Conservation (phyloP, 2,113 vertebrate species). For the Sciurus niger region DNA sequence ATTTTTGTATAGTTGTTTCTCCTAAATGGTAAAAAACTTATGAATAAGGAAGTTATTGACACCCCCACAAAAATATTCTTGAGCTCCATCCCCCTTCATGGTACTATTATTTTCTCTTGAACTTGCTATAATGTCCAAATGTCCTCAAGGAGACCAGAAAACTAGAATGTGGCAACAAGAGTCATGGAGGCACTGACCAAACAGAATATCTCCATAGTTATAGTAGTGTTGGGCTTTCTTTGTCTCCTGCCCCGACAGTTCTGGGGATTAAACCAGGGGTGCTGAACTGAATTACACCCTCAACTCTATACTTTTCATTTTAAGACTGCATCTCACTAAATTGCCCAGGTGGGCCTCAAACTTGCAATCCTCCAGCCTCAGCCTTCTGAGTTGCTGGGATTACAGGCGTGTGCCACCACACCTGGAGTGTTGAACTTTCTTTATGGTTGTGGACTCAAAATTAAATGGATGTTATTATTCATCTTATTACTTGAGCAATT, state of each 20-base stretch:
- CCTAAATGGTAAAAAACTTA: constrained; percentile 30
- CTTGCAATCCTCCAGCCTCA: background rate
- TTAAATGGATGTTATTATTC: background rate
- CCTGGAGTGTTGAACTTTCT: background rate
- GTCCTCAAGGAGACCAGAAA: background rate
- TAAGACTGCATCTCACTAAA: background rate
- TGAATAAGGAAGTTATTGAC: background rate
- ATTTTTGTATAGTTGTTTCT: background rate
- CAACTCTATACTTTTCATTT: background rate
- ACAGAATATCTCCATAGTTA: background rate
- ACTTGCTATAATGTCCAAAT: background rate
- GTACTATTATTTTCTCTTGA: background rate
- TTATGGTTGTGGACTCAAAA: background rate
- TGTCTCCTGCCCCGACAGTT: background rate
- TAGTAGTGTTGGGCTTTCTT: background rate
- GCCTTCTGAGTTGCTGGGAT: background rate
- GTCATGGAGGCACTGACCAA: background rate
- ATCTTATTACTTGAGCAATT: constrained; percentile 1
- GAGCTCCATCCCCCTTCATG: background rate
- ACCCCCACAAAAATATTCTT: background rate
- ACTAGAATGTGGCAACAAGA: background rate
- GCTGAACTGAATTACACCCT: background rate
- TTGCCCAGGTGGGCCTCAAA: background rate
- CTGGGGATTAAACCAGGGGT: background rate
- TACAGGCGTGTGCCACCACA: background rate